phyloP scores from a whole-genome alignment of 2,888 invertebrate genomes.

The Axea sp. region DNA sequence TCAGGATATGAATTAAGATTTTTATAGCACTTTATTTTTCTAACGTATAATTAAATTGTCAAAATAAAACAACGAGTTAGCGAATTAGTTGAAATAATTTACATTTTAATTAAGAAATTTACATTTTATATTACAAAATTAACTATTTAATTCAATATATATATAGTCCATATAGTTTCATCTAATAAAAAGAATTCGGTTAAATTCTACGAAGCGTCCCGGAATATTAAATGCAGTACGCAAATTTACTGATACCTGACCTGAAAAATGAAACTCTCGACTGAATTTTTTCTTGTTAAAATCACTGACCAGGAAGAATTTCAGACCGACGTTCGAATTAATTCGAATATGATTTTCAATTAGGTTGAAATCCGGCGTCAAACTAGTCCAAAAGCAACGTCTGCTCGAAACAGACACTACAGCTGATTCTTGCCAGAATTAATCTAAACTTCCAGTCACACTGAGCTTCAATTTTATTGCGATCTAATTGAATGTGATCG shows the following conservation, averaged over 20 bases:
- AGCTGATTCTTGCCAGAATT: slow-evolving; percentile 17
- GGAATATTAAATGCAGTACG: slow-evolving; percentile 1
- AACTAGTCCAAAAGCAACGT: slow-evolving; percentile 11
- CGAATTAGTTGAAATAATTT: too few relatives aligned
- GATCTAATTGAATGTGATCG: background rate
- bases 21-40: too few relatives aligned
- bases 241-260: slow-evolving; percentile 24
- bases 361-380: slow-evolving; percentile 4
- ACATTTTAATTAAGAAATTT: too few relatives aligned
- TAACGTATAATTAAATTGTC: too few relatives aligned
- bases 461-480: background rate
- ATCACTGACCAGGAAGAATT: slow-evolving; percentile 4
- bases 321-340: background rate
- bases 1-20: too few relatives aligned
- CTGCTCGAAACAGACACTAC: slow-evolving; percentile 9
- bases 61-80: too few relatives aligned
- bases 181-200: too few relatives aligned
- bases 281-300: slow-evolving; percentile 1
- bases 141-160: too few relatives aligned
- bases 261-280: slow-evolving; percentile 11
- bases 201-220: too few relatives aligned
- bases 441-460: slow-evolving; percentile 11
- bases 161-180: too few relatives aligned
- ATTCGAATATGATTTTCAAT: background rate
- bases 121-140: too few relatives aligned